A percentile compares a stretch with the other conserved stretches of the same genome.
Evolutionary conservation across 2,797 vertebrate species (phyloP).

Genomic region (Galaxias olidus): DNA sequence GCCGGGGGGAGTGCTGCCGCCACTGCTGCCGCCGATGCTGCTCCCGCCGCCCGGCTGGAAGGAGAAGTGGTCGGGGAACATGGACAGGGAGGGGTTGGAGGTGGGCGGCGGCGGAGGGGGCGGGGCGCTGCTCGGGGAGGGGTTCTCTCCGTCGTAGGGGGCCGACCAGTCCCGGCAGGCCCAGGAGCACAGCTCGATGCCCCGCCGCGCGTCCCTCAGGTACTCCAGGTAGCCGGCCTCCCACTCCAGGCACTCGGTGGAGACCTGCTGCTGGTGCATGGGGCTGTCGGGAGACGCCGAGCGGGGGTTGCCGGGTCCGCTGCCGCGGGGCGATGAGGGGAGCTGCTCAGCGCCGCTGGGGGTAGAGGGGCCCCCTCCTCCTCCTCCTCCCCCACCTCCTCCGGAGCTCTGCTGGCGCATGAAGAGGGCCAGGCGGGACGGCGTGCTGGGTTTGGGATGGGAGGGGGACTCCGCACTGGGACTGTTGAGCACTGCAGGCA

Average conservation of each 20-base stretch:
- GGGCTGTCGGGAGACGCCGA: slow-evolving; percentile 82
- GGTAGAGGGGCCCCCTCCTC: no score
- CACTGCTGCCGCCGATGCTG: slow-evolving; percentile 14
- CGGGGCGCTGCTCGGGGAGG: slow-evolving; percentile 70
- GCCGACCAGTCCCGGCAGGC: slow-evolving; percentile 92
- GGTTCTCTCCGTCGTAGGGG: slow-evolving; percentile 91
- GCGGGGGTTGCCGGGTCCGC: slow-evolving; percentile 42
- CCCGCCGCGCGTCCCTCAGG: slow-evolving; percentile 83
- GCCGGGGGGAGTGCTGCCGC: slow-evolving; percentile 36
- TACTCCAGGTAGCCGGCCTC: slow-evolving; percentile 93
- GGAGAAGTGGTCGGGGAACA: slow-evolving; percentile 75
- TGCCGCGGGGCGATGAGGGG: slow-evolving; percentile 52
- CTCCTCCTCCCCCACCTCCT: no score
- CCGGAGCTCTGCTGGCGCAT: slow-evolving; percentile 83
- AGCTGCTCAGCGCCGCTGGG: slow-evolving; percentile 52
- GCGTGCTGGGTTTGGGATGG: slow-evolving; percentile 83
- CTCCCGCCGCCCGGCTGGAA: slow-evolving; percentile 30
- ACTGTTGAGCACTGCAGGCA: slow-evolving; percentile 77
- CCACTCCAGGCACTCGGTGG: slow-evolving; percentile 77
- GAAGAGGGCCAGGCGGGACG: slow-evolving; percentile 91
- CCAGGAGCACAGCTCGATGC: slow-evolving; percentile 86
- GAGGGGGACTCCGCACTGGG: slow-evolving; percentile 80
- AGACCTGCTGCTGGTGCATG: slow-evolving; percentile 61
- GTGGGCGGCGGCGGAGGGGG: slow-evolving; percentile 59
- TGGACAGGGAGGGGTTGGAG: slow-evolving; percentile 58